These are phyloP conservation scores for Malurus cyaneus DNA, from an alignment of 2,113 vertebrate genomes.

Conservation along the genomic window DNA sequence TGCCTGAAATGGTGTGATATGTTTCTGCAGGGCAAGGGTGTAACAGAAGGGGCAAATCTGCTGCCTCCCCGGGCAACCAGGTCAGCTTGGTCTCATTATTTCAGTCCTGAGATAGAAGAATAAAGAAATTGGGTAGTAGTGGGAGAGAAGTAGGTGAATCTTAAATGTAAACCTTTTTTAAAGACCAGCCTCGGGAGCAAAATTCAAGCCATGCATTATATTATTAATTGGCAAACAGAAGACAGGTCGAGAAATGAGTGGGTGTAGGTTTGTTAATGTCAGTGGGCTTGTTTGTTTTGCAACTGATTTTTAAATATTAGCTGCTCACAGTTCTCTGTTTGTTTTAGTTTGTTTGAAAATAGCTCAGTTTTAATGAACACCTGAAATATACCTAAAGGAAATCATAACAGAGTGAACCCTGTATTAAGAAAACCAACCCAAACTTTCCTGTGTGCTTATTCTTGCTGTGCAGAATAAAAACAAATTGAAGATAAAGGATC, in stretches of 20 bases:
- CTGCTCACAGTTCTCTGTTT: background rate
- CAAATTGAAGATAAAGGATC: background rate
- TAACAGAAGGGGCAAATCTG: background rate
- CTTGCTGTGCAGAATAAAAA: background rate
- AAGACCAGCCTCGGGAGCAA: background rate
- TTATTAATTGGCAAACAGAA: background rate
- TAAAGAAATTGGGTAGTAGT: background rate
- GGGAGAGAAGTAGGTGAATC: background rate
- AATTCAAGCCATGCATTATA: background rate
- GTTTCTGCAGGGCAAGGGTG: background rate
- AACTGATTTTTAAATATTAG: background rate
- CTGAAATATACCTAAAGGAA: slow-evolving; percentile 17
- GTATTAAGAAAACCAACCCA: background rate
- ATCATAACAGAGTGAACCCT: background rate
- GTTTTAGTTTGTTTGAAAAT: background rate
- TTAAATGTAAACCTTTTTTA: background rate
- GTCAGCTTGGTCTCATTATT: background rate
- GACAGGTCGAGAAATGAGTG: background rate
- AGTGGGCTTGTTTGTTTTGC: background rate
- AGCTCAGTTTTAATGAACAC: background rate
- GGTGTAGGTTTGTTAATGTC: background rate
- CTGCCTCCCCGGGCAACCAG: background rate
- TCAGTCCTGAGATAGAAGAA: background rate
- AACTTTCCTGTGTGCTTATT: background rate
- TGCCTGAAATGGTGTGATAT: background rate